phyloP scores from a whole-genome alignment of 1,140 invertebrate species.

The Zophobas atratus region DNA sequence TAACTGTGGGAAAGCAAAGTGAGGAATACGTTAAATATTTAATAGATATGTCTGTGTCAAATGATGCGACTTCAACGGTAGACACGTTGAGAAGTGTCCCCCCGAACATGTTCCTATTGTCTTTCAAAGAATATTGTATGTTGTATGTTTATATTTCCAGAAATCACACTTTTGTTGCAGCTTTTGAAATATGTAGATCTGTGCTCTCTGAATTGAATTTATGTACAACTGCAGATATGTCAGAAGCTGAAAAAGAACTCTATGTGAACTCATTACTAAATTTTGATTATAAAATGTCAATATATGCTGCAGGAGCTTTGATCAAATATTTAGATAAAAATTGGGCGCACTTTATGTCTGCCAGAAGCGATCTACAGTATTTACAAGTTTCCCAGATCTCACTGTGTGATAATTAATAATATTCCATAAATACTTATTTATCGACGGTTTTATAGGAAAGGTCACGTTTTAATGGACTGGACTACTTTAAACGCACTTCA shows the following conservation, averaged over 20 bases:
- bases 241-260: slow-evolving; percentile 73
- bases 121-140: slow-evolving; percentile 74
- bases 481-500: slow-evolving; percentile 82
- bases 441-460: slow-evolving; percentile 69
- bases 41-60: slow-evolving; percentile 61
- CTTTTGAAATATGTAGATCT: slow-evolving; percentile 75
- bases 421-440: neutral
- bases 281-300: slow-evolving; percentile 76
- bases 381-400: slow-evolving; percentile 75
- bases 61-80: slow-evolving; percentile 57
- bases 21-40: slow-evolving; percentile 69
- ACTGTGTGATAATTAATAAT: slow-evolving; percentile 70
- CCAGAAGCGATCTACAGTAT: slow-evolving; percentile 71
- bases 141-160: slow-evolving; percentile 54
- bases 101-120: slow-evolving; percentile 70
- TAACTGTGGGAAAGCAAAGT: slow-evolving; percentile 71
- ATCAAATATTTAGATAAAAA: slow-evolving; percentile 82
- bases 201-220: slow-evolving; percentile 73
- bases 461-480: slow-evolving; percentile 81
- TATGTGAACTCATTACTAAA: slow-evolving; percentile 81
- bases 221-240: slow-evolving; percentile 72
- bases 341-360: slow-evolving; percentile 75
- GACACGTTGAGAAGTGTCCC: slow-evolving; percentile 64
- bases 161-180: slow-evolving; percentile 64
- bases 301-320: slow-evolving; percentile 82